Conservation (phyloP, 2,888 invertebrate species). For the Drosophila paucipuncta region DNA sequence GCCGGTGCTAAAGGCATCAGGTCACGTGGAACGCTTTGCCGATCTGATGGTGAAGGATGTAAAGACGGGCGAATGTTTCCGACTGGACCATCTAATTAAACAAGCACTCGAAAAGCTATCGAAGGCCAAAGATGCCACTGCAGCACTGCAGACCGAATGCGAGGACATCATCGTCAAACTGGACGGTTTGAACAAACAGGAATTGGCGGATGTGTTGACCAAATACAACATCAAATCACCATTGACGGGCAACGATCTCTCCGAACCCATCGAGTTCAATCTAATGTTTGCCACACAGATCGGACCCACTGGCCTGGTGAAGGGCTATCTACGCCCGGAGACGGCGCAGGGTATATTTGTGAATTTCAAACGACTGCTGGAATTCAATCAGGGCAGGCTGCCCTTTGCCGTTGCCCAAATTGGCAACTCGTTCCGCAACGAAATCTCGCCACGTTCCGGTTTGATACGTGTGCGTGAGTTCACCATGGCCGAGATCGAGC, state of each 20-base stretch:
- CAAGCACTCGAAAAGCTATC: conserved; percentile 94
- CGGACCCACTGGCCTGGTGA: conserved; percentile 97
- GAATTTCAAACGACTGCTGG: conserved; percentile 98
- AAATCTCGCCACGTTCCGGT: conserved; percentile 99
- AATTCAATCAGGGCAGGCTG: conserved; percentile 97
- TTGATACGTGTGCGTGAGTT: conserved; percentile 98
- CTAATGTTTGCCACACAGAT: conserved; percentile 99
- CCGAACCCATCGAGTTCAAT: conserved; percentile 99
- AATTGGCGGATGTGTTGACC: conserved; percentile 93
- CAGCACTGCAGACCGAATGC: conserved; percentile 86
- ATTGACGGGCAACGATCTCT: conserved; percentile 96
- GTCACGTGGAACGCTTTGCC: conserved; percentile 99
- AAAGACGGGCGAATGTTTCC: conserved; percentile 98
- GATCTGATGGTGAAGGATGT: conserved; percentile 99
- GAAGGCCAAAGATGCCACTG: conserved; percentile 92
- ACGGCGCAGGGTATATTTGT: conserved; percentile 99
- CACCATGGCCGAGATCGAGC: conserved; percentile 99
- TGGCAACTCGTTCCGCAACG: conserved; percentile 99
- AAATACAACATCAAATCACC: conserved; percentile 98
- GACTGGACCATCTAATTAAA: conserved; percentile 99
- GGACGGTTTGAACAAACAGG: conserved; percentile 96
- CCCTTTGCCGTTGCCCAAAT: conserved; percentile 99
- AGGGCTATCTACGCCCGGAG: conserved; percentile 98
- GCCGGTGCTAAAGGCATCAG: conserved; percentile 98
- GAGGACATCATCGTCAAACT: conserved; percentile 86